Base-by-base conservation (phyloP, 1,140 invertebrate genomes). In the Teleopsis dalmanni region DNA sequence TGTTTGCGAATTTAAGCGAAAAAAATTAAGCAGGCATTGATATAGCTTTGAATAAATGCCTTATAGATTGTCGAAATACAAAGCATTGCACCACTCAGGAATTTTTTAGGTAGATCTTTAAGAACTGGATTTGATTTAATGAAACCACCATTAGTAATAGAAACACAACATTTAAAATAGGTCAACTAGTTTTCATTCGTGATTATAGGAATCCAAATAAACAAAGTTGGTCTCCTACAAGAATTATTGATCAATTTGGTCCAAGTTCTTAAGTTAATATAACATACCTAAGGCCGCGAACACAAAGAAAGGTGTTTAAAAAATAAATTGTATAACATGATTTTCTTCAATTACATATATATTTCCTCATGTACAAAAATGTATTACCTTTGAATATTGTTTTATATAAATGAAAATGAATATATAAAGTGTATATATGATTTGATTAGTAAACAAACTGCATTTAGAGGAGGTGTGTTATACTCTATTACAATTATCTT, bases 71-170 rank as follows among this genome's bases (percentile, higher is more conserved):
- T 23, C 37, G 47, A 10, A 41, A 34, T 26, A 49, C 47, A 21
- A 41, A 31, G 34, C 37, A 50, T 26, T 43, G 48, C 14, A 25
- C 31, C 16, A 43, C 37, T 26, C 23, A 33, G 22, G 45, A 47
- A 36, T 36, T 36, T 50, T 34, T 22, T 50, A 21, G 35, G 35
- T 35, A 50, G 38, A 35, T 34, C 29, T 21, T 19, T 50, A 27
- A 33, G 62, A 70, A 45, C 58, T 26, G 16, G 42, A 45, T 21
- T 45, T 34, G 27, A 45, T 45, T 18, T 45, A 34, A 31, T 45
- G 3, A 37, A 47, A 47, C 46, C 46, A 27, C 46, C 46, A 16
- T n/a, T 37, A 19, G 35, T 47, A 26, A 25, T 18, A 37, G 35
- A 47, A 23, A 26, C 9, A 25, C 40, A 21, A 18, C n/a, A n/a